These are phyloP conservation scores for Aleadryas rufinucha DNA, from an alignment of 2,113 vertebrate genomes.

Conservation along the genomic window DNA sequence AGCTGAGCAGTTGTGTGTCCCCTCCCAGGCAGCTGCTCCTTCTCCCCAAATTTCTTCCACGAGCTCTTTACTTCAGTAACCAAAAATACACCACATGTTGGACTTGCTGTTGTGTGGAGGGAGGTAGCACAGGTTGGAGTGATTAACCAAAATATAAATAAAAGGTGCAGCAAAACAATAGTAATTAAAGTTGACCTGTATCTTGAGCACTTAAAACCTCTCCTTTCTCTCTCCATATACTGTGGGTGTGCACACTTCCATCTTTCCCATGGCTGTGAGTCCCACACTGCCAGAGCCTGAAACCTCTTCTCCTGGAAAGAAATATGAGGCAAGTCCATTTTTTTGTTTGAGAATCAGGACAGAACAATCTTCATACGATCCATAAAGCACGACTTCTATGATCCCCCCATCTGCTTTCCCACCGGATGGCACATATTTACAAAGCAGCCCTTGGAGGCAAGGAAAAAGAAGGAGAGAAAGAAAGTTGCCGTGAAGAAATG, in stretches of 20 bases:
- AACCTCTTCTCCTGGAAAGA: background rate
- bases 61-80: background rate
- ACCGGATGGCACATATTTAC: background rate
- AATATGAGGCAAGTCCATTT: background rate
- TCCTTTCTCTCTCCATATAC: background rate
- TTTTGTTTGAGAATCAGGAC: background rate
- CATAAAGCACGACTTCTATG: background rate
- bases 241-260: background rate
- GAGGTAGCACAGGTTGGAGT: background rate
- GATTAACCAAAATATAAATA: background rate
- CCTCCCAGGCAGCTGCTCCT: background rate
- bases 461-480: background rate
- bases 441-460: background rate
- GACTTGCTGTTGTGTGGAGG: background rate
- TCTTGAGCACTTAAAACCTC: background rate
- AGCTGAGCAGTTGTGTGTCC: background rate
- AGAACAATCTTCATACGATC: background rate
- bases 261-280: background rate
- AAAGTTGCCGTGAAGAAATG: background rate
- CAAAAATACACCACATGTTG: background rate
- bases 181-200: background rate
- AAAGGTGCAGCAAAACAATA: background rate
- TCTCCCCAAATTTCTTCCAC: background rate
- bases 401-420: conserved; percentile 17
- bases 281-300: background rate